These are phyloP conservation scores for Crypturellus undulatus DNA, from an alignment of 2,113 vertebrate genomes.

Conservation along the genomic window DNA sequence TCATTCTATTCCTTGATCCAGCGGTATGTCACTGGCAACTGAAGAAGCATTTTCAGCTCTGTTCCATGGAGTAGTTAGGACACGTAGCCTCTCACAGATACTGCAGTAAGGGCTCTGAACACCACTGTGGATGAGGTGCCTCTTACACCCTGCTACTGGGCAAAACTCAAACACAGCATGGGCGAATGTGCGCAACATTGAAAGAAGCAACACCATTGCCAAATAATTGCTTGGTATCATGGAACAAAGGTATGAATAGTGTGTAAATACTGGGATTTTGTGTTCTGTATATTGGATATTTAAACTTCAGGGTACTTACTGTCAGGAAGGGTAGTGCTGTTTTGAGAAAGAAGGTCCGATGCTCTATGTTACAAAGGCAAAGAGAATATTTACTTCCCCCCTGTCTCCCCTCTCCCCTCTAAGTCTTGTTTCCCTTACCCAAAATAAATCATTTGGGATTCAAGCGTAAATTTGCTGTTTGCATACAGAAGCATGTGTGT, in stretches of 20 bases:
- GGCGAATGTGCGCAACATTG: not conserved
- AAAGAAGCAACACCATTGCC: not conserved
- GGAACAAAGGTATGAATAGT: not conserved
- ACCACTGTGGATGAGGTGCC: fast-evolving
- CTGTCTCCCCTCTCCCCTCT: fast-evolving
- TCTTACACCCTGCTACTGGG: fast-evolving
- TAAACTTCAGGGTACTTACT: not conserved
- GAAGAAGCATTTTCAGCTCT: not conserved
- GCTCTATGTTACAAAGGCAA: not conserved
- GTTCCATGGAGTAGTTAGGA: not conserved
- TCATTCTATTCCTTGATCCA: not conserved
- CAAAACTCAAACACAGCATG: fast-evolving
- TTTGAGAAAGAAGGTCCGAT: not conserved
- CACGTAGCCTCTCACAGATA: fast-evolving
- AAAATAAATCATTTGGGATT: not conserved
- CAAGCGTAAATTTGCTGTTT: not conserved
- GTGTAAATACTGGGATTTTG: not conserved
- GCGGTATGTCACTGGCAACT: not conserved
- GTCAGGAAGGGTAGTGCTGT: not conserved
- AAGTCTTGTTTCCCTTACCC: not conserved
- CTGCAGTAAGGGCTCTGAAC: not conserved
- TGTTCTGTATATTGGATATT: not conserved
- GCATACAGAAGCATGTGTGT: not conserved
- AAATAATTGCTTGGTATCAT: not conserved
- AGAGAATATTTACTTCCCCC: not conserved